These are phyloP conservation scores for Drosophila nigricruria DNA, from an alignment of 2,888 invertebrate species.

Conservation along the genomic window DNA sequence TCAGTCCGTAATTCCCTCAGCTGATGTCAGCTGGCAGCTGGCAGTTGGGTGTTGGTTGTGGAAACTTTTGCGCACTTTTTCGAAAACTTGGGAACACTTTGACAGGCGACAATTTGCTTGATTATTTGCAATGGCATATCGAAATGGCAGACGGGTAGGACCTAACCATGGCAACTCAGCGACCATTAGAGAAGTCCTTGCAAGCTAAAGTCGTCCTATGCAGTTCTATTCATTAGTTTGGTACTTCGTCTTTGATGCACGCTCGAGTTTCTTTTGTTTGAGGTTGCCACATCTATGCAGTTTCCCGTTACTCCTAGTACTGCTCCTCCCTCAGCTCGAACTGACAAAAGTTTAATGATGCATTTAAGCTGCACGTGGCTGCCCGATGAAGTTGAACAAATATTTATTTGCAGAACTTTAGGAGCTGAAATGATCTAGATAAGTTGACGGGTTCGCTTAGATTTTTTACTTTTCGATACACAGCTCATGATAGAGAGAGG, in stretches of 20 bases:
- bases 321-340: constrained; percentile 11
- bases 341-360: constrained; percentile 82
- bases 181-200: constrained; percentile 38
- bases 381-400: constrained; percentile 22
- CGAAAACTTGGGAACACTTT: constrained; percentile 62
- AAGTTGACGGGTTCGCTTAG: constrained; percentile 15
- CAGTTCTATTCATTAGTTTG: constrained; percentile 64
- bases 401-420: constrained; percentile 29
- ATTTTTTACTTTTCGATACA: neutral
- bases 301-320: constrained; percentile 8
- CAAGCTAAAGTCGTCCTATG: constrained; percentile 30
- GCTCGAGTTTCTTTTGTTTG: constrained; percentile 56
- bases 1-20: constrained; percentile 5
- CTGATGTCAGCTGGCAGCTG: constrained; percentile 32
- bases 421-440: constrained; percentile 17
- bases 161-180: constrained; percentile 29
- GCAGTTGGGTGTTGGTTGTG: neutral
- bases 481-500: neutral
- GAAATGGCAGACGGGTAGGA: constrained; percentile 19
- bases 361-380: constrained; percentile 43
- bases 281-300: constrained; percentile 57
- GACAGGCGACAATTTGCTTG: constrained; percentile 79
- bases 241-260: constrained; percentile 58
- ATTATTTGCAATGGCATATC: constrained; percentile 60
- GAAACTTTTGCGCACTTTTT: constrained; percentile 57